These are phyloP conservation scores for Denticeps clupeoides DNA, from an alignment of 2,797 vertebrate genomes.

Conservation along the genomic window DNA sequence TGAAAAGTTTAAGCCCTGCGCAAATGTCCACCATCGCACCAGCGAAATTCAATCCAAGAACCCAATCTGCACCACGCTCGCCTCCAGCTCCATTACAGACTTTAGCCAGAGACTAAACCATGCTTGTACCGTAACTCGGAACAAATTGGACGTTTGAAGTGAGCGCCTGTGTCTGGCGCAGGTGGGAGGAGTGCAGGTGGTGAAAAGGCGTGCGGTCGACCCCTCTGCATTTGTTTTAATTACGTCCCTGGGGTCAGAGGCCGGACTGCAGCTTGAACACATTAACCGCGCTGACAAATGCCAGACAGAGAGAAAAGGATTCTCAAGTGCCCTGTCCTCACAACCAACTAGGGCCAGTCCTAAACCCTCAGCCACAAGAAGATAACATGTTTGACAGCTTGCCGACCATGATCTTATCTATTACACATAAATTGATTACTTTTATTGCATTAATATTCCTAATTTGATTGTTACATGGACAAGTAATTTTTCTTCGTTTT, in stretches of 20 bases:
- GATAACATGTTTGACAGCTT: background rate
- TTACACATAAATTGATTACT: too few relatives aligned
- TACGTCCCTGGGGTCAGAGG: constrained; percentile 17
- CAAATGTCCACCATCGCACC: background rate
- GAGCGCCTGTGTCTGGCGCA: background rate
- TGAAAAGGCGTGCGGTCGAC: constrained; percentile 5
- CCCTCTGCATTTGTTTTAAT: constrained; percentile 12
- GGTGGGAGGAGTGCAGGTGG: constrained; percentile 10
- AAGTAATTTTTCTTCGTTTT: too few relatives aligned
- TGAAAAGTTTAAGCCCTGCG: background rate
- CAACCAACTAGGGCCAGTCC: background rate
- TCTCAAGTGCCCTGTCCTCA: constrained; percentile 9
- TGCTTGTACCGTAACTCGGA: background rate
- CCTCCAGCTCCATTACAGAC: background rate
- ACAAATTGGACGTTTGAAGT: constrained; percentile 13
- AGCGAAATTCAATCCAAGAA: constrained; percentile 3
- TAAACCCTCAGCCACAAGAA: background rate
- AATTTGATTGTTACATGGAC: too few relatives aligned
- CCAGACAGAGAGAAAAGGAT: constrained; percentile 15
- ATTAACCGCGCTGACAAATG: constrained; percentile 22
- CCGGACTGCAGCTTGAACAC: constrained; percentile 17
- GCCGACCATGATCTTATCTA: too few relatives aligned
- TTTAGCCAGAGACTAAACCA: background rate
- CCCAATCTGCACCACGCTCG: constrained; percentile 5
- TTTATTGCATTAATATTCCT: too few relatives aligned